Conservation (phyloP, 2,888 invertebrate species). For the Drosophila siamana region DNA sequence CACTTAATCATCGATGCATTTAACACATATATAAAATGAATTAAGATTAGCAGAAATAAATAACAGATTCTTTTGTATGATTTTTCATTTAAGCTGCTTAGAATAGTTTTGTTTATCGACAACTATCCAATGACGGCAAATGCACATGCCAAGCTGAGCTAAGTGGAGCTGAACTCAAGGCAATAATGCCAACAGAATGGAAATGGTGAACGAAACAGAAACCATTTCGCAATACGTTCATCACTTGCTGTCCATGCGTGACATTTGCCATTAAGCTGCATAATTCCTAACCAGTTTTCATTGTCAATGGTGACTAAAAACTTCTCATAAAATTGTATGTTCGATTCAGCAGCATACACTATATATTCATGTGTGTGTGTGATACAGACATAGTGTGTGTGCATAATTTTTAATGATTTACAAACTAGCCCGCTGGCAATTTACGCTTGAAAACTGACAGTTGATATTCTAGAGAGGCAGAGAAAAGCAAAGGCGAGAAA, state of each 20-base stretch:
- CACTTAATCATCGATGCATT: too few species aligned
- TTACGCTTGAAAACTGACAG: slow-evolving; percentile 82
- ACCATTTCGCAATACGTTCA: slow-evolving; percentile 18
- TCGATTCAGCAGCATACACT: slow-evolving; percentile 17
- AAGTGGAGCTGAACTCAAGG: neutral
- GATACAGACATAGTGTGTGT: slow-evolving; percentile 58
- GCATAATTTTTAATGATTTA: slow-evolving; percentile 84
- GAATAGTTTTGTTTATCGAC: too few species aligned
- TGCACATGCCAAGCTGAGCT: slow-evolving; percentile 10
- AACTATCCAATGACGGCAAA: slow-evolving; percentile 3
- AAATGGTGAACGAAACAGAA: neutral
- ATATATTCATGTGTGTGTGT: slow-evolving; percentile 59
- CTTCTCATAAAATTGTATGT: slow-evolving; percentile 42
- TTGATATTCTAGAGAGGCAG: slow-evolving; percentile 73
- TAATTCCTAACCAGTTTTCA: slow-evolving; percentile 75
- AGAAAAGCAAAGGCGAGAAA: too few species aligned
- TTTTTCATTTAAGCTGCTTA: too few species aligned
- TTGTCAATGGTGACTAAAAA: slow-evolving; percentile 63
- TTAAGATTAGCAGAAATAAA: too few species aligned
- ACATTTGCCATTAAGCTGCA: slow-evolving; percentile 83
- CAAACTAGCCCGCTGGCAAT: slow-evolving; percentile 73
- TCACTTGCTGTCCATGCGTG: slow-evolving; percentile 74
- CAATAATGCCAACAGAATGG: neutral
- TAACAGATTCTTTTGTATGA: too few species aligned
- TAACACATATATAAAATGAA: too few species aligned